phyloP scores from a whole-genome alignment of 2,797 vertebrate genomes.

The Rhynchonycteris naso region DNA sequence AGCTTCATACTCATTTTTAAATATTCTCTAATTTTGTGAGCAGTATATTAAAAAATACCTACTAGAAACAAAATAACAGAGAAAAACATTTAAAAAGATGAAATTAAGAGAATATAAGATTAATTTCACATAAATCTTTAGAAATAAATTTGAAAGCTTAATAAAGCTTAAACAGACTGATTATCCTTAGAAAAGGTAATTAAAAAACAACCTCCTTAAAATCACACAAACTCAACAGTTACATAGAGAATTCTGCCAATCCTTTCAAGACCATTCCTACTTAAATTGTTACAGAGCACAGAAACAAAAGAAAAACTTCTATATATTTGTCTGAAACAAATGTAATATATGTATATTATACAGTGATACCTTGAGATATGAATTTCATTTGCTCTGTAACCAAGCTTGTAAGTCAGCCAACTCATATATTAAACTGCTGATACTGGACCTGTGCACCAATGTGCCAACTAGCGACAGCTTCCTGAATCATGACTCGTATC shows the following conservation, averaged over 20 bases:
- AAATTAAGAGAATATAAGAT: not conserved
- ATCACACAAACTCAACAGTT: not conserved
- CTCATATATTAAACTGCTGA: too few species aligned
- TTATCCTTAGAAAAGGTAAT: not conserved
- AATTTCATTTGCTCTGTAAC: too few species aligned
- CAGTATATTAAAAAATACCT: not conserved
- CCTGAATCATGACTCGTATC: too few species aligned
- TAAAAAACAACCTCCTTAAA: not conserved
- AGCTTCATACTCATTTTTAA: too few species aligned
- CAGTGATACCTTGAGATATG: too few species aligned
- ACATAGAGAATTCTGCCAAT: not conserved
- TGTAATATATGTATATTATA: too few species aligned
- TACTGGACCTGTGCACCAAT: too few species aligned
- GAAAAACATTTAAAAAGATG: not conserved
- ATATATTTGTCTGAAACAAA: not conserved
- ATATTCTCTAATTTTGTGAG: too few species aligned
- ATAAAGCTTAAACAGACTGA: not conserved
- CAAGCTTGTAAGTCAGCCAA: too few species aligned
- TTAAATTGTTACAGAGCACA: not conserved
- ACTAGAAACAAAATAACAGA: not conserved
- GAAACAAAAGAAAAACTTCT: not conserved
- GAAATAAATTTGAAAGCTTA: not conserved
- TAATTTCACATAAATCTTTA: not conserved
- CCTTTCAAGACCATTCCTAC: not conserved
- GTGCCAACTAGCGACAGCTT: too few species aligned